Evolutionary conservation across 2,797 vertebrate genomes (phyloP).

Genomic region (Erpetoichthys calabaricus): DNA sequence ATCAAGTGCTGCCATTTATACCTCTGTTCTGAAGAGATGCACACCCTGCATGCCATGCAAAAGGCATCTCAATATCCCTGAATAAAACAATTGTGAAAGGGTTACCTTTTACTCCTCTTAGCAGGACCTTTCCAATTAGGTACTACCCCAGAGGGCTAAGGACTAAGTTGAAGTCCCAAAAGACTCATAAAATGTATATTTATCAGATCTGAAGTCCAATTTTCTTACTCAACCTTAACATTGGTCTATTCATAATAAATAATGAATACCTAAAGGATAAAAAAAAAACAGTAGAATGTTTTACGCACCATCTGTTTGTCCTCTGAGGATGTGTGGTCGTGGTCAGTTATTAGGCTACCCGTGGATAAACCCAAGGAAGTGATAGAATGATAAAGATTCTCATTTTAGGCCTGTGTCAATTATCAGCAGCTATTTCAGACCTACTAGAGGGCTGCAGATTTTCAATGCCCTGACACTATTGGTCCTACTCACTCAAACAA

Average conservation of each 20-base stretch:
- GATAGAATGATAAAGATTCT: conserved; percentile 67
- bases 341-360: conserved; percentile 57
- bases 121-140: no score
- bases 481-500: conserved; percentile 62
- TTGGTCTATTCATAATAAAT: no score
- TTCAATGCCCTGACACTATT: conserved; percentile 68
- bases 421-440: conserved; percentile 57
- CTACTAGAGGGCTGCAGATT: conserved; percentile 57
- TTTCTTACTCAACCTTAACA: no score
- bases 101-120: no score
- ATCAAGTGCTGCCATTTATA: no score
- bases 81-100: no score
- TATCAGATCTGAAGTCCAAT: no score
- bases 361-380: conserved; percentile 47
- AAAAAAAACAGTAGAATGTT: conserved; percentile 14
- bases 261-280: background rate
- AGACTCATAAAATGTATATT: no score
- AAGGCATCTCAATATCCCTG: no score
- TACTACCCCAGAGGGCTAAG: background rate
- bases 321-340: conserved; percentile 48
- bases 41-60: no score
- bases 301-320: conserved; percentile 43
- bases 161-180: background rate
- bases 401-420: conserved; percentile 64
- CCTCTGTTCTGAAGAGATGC: no score